Evolutionary conservation across 2,113 vertebrate species (phyloP).

Genomic region (Chelonoidis abingdonii): DNA sequence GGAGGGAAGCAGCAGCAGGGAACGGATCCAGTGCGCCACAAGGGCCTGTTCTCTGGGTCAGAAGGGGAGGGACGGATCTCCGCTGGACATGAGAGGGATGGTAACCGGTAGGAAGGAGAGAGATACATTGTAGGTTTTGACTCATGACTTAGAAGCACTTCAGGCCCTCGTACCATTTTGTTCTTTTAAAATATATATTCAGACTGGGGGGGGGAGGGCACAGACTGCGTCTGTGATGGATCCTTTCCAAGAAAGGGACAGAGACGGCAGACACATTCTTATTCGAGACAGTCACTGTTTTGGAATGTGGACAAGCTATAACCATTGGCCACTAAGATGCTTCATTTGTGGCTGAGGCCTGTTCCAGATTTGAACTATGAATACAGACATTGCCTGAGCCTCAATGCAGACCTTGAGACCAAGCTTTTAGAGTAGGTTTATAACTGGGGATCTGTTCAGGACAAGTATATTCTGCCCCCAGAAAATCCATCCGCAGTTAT

Average conservation of each 20-base stretch:
- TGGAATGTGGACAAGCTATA: background rate
- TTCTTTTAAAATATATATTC: background rate
- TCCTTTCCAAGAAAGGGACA: background rate
- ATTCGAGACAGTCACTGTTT: background rate
- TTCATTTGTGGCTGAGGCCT: background rate
- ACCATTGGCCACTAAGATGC: background rate
- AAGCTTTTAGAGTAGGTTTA: background rate
- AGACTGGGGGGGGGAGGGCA: background rate
- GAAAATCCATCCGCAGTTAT: background rate
- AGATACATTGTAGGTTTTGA: background rate
- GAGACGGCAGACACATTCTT: background rate
- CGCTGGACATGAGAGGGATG: background rate
- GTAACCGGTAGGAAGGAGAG: background rate
- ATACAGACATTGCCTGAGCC: background rate
- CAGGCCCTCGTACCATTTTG: background rate
- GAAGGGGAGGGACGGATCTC: background rate
- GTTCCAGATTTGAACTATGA: background rate
- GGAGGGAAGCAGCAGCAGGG: too few species aligned
- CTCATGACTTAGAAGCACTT: background rate
- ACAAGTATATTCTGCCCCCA: background rate
- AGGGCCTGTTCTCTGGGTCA: background rate
- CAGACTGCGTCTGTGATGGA: background rate
- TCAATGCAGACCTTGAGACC: background rate
- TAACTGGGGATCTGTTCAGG: fast-evolving
- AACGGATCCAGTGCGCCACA: too few species aligned